phyloP scores from a whole-genome alignment of 1,140 invertebrate genomes.

The Teleopsis dalmanni region DNA sequence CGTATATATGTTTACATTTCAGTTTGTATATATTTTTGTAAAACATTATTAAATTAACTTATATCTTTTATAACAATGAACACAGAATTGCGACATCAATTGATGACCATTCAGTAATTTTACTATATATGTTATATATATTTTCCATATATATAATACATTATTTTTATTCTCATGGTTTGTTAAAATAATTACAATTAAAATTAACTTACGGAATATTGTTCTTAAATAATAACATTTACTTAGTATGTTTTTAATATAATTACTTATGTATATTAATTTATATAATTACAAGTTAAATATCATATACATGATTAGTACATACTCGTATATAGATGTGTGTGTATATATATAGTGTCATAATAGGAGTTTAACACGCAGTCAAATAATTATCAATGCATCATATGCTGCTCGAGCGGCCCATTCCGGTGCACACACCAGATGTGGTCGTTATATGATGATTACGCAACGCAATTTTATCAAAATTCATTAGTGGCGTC shows the following conservation, averaged over 20 bases:
- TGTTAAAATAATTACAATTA: too few species aligned
- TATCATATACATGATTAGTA: not conserved
- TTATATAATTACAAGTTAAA: not conserved
- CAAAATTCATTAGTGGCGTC: slow-evolving; percentile 27
- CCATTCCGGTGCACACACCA: slow-evolving; percentile 23
- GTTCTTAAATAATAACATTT: not conserved
- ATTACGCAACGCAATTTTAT: slow-evolving; percentile 26
- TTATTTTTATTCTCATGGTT: slow-evolving; percentile 2
- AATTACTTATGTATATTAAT: not conserved
- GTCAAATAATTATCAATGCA: not conserved
- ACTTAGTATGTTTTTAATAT: not conserved
- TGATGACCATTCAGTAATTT: too few species aligned
- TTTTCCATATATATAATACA: slow-evolving; percentile 1
- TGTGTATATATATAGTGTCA: not conserved
- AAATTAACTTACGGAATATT: too few species aligned
- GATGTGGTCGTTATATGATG: slow-evolving; percentile 39
- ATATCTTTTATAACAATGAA: slow-evolving; percentile 7
- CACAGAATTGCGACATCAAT: slow-evolving; percentile 10
- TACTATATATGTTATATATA: not conserved
- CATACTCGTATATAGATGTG: not conserved
- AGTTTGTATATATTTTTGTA: slow-evolving; percentile 6
- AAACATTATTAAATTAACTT: slow-evolving; percentile 1
- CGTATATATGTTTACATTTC: not conserved
- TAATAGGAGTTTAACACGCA: not conserved
- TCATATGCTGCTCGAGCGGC: slow-evolving; percentile 38